Base-by-base conservation (phyloP, 2,888 invertebrate genomes). In the Andrena hattorfiana region DNA sequence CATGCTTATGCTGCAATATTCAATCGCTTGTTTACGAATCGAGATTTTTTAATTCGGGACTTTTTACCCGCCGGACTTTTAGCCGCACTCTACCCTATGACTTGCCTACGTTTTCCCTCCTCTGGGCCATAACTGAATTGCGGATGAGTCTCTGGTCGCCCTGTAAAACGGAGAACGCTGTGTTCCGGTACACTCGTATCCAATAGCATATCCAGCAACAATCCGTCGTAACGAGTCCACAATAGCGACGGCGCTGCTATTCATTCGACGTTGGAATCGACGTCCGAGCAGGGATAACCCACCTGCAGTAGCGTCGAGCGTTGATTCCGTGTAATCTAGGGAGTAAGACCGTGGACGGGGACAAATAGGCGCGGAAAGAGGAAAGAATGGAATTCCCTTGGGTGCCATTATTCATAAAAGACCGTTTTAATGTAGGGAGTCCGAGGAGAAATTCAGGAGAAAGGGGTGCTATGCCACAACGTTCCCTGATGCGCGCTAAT, bases 141-240 rank as follows among this genome's bases (percentile, higher is more conserved):
- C 49, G 8, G n/a, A n/a, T 1, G 7, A 23, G n/a, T 1, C 8
- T 7, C 10, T 6, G 10, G n/a, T 2, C 28, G 16, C 42, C 35
- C 1, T 35, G 10, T 10, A 30, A 48, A 59, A 23, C 8, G 10
- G 16, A 8, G 16, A 48, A n/a, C 7, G n/a, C 4, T 7, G 59
- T n/a, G 30, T 74, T 68, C 49, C 49, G 26, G n/a, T 60, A 20
- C 68, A 5, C 59, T 13, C 23, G n/a, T 35, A 26, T 32, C 49
- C 32, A 20, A 48, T 48, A 0, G 20, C 26, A 42, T 42, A 42
- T 42, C 42, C 42, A 23, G 49, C 2, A 13, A 42, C 42, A 32
- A 78, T 77, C n/a, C 49, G 8, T 30, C n/a, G 42, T 28, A 67
- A 67, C 76, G 76, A 66, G 56, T 10, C 20, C 20, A 35, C 26